These are phyloP conservation scores for Stegodyphus dumicola DNA, from an alignment of 1,140 invertebrate genomes.

Conservation along the genomic window DNA sequence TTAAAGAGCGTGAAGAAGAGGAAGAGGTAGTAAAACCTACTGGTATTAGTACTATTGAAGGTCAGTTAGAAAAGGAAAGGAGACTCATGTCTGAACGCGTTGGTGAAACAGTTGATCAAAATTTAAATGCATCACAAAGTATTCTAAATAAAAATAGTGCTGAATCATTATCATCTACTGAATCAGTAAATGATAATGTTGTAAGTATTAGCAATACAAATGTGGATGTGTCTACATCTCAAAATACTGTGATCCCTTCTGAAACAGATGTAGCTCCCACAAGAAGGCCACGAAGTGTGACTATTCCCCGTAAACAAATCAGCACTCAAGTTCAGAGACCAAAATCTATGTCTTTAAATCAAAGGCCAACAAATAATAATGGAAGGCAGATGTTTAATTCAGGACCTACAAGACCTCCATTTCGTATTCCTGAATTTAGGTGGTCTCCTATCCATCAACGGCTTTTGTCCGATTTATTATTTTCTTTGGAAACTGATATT, in stretches of 20 bases:
- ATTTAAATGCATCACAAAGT: slow-evolving; percentile 1
- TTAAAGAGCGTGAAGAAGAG: neutral
- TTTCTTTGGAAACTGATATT: slow-evolving; percentile 97
- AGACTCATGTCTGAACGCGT: slow-evolving; percentile 31
- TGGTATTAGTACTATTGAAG: slow-evolving; percentile 53
- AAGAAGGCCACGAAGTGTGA: slow-evolving; percentile 51
- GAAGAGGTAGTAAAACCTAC: slow-evolving; percentile 36
- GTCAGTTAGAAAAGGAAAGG: slow-evolving; percentile 47
- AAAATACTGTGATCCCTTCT: neutral
- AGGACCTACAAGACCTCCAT: slow-evolving; percentile 77
- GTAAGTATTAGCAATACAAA: neutral
- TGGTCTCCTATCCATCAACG: slow-evolving; percentile 99
- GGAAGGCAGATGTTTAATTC: slow-evolving; percentile 61
- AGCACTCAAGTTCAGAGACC: slow-evolving; percentile 34
- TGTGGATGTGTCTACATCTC: neutral
- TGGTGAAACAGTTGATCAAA: slow-evolving; percentile 19
- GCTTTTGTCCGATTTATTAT: slow-evolving; percentile 94
- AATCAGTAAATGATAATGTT: slow-evolving; percentile 57
- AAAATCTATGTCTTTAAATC: slow-evolving; percentile 52
- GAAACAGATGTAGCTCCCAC: slow-evolving; percentile 41
- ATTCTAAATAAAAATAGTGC: slow-evolving; percentile 26
- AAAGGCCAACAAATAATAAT: slow-evolving; percentile 10
- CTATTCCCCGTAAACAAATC: slow-evolving; percentile 32
- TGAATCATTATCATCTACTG: slow-evolving; percentile 9
- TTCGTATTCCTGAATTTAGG: slow-evolving; percentile 98